Base-by-base conservation (phyloP, 1,140 invertebrate genomes). In the Mactra quadrangularis region DNA sequence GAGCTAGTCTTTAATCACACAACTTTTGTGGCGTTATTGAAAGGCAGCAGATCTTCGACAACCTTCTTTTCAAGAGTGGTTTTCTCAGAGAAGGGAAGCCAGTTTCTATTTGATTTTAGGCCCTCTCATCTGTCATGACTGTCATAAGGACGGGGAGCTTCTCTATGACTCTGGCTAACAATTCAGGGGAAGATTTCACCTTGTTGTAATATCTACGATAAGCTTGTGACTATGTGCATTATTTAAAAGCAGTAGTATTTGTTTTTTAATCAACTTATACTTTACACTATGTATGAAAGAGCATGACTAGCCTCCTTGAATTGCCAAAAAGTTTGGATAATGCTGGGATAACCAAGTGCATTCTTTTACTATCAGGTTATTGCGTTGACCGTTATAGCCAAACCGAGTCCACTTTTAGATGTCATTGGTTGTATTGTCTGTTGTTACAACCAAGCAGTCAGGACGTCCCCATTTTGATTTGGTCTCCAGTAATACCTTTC, bases 341-440 rank as follows among this genome's bases (percentile, higher is more conserved):
- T 15, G 52, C 60, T 9, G 9, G 55, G 19, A 53, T n/a, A 29
- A 11, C 29, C 2, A 83, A 15, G 3, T 3, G 64, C 35, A 77
- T 84, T 41, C 50, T 72, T 82, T 11, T 82, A 76, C 78, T 4
- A 84, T 53, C 0, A 86, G 31, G 31, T 84, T 86, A 7, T 83
- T 86, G 47, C 81, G 41, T 25, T 86, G 85, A n/a, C 81, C 81
- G 55, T 83, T 81, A 38, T 60, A 86, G 3, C 85, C 76, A 60
- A 75, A 81, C 25, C 81, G 19, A 13, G 6, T 13, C 85, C 76
- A 83, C 3, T 64, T 47, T n/a, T 83, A 33, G 33, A 81, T 47
- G 15, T 68, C 82, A 53, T 83, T 86, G 3, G 82, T 76, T 22
- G 82, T 71, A 76, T 86, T 86, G 29, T 86, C 85, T 17, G 85